Percentiles rank a stretch among this genome's conserved stretches.
Conservation (phyloP, 2,888 invertebrate genomes). For the Catocala nupta region DNA sequence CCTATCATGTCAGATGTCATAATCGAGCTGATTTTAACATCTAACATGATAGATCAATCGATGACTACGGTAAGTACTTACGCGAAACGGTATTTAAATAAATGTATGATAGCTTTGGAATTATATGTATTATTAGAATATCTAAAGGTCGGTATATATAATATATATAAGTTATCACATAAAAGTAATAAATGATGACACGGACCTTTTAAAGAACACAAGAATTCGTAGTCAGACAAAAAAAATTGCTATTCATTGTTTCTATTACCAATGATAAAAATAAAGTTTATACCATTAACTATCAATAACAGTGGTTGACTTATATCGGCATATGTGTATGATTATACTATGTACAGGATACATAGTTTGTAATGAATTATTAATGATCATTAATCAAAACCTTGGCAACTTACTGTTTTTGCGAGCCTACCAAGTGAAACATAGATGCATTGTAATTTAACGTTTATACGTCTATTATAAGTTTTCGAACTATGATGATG, state of each 20-base stretch:
- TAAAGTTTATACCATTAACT: background rate
- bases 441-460: background rate
- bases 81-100: too few species aligned
- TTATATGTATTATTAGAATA: too few species aligned
- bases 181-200: too few species aligned
- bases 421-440: background rate
- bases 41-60: too few species aligned
- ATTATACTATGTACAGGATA: background rate
- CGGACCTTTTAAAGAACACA: too few species aligned
- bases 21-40: too few species aligned
- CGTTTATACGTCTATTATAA: background rate
- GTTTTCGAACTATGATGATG: background rate
- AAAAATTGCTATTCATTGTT: background rate
- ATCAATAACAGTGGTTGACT: background rate
- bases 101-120: too few species aligned
- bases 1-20: too few species aligned
- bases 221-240: too few species aligned
- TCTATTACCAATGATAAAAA: background rate
- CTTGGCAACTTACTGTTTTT: background rate
- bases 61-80: too few species aligned
- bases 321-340: background rate
- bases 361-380: background rate
- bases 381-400: conserved; percentile 1
- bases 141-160: too few species aligned
- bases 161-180: too few species aligned